Evolutionary conservation across 2,888 invertebrate species (phyloP).

Genomic region (Meteorus cinctellus): DNA sequence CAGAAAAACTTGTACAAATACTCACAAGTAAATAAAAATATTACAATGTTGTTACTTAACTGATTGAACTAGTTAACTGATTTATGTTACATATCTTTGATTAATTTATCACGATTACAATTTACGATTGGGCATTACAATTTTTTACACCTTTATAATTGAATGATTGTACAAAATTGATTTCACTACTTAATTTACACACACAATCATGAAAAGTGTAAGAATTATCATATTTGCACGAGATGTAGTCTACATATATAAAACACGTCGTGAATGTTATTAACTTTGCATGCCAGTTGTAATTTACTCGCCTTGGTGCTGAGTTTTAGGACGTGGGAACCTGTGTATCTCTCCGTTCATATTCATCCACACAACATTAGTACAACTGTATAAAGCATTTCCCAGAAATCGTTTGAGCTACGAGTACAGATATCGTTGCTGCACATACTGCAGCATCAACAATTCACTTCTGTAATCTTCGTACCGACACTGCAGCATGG

Average conservation of each 20-base stretch:
- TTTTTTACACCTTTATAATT: conserved; percentile 12
- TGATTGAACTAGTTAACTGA: no score
- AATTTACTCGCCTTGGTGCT: conserved; percentile 46
- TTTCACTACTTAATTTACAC: background rate
- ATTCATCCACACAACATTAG: conserved; percentile 36
- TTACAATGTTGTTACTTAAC: no score
- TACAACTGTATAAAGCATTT: conserved; percentile 13
- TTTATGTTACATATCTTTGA: no score
- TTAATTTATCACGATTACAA: no score
- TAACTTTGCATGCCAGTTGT: conserved; percentile 50
- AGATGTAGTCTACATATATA: conserved; percentile 12
- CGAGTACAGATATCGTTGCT: background rate
- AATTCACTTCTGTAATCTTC: background rate
- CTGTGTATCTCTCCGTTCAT: conserved; percentile 36
- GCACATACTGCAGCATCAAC: background rate
- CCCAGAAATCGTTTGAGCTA: background rate
- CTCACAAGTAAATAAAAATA: no score
- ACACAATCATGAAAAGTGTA: background rate
- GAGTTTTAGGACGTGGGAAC: conserved; percentile 51
- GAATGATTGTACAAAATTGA: conserved; percentile 9
- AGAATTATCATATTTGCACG: background rate
- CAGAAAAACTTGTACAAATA: no score
- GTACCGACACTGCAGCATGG: background rate
- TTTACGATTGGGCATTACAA: background rate
- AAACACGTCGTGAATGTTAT: conserved; percentile 40